A percentile compares a stretch with the other conserved stretches of the same genome.
Conservation (phyloP, 2,113 vertebrate species). For the Alligator sinensis region DNA sequence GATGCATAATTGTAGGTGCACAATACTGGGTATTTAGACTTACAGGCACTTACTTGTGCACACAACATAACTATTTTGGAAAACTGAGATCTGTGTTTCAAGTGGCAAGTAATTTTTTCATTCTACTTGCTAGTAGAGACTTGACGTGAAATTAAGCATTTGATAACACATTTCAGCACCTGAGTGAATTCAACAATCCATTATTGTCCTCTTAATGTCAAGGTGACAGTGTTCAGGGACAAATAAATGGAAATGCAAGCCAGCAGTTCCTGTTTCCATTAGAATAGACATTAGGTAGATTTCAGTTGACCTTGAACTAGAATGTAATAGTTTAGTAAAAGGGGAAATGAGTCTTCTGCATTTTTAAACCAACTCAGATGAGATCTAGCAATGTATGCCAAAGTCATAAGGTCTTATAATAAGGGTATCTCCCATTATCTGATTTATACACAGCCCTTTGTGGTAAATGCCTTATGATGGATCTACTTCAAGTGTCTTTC, state of each 20-base stretch:
- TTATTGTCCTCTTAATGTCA: not conserved
- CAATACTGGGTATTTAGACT: not conserved
- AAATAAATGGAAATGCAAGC: not conserved
- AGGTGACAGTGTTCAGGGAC: not conserved
- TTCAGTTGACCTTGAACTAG: not conserved
- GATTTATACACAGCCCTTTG: not conserved
- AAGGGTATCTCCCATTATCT: not conserved
- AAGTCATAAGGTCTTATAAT: not conserved
- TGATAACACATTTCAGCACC: not conserved
- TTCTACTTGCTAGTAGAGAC: not conserved
- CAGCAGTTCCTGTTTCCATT: not conserved
- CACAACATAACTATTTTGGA: not conserved
- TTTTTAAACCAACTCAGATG: not conserved
- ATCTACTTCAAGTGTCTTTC: not conserved
- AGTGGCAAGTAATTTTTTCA: not conserved
- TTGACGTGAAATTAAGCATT: not conserved
- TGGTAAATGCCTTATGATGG: not conserved
- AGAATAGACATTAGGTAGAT: not conserved
- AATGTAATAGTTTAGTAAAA: not conserved
- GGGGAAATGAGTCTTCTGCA: not conserved
- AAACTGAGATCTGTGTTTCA: not conserved
- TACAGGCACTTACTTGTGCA: accelerated
- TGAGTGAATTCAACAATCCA: not conserved
- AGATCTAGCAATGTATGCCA: not conserved
- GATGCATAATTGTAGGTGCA: accelerated